Evolutionary conservation across 2,113 vertebrate species (phyloP).

Genomic region (Grallaria varia): DNA sequence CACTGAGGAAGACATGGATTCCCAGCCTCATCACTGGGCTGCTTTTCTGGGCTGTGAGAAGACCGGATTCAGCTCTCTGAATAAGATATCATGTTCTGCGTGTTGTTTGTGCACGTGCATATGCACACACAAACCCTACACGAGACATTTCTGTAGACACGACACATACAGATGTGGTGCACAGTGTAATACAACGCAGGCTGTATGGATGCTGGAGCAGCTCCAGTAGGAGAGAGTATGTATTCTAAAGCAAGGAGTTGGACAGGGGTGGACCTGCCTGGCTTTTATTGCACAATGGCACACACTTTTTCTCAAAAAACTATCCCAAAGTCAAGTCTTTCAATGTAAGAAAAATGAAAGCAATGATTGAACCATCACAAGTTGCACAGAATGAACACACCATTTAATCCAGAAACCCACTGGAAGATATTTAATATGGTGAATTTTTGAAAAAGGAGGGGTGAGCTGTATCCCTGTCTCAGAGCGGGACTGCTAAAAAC

Average conservation of each 20-base stretch:
- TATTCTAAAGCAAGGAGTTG: neutral
- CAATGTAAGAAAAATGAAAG: neutral
- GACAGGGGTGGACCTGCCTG: neutral
- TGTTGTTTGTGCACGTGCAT: neutral
- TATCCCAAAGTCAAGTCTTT: neutral
- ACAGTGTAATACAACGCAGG: neutral
- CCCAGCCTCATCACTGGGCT: neutral
- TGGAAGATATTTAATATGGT: neutral
- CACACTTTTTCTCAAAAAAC: neutral
- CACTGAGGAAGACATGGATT: neutral
- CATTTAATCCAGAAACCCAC: neutral
- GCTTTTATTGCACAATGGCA: neutral
- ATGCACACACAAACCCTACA: neutral
- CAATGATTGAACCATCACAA: neutral
- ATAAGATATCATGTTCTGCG: neutral
- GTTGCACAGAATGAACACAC: neutral
- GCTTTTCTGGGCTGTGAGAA: neutral
- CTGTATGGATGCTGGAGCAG: neutral
- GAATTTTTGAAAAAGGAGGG: neutral
- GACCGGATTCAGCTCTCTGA: neutral
- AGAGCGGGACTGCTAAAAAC: neutral
- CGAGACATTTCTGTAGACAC: neutral
- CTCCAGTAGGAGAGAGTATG: neutral
- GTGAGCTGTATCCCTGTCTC: neutral
- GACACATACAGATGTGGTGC: rapidly evolving